Base-by-base conservation (phyloP, 2,797 vertebrate genomes). In the Syngnathus acus region DNA sequence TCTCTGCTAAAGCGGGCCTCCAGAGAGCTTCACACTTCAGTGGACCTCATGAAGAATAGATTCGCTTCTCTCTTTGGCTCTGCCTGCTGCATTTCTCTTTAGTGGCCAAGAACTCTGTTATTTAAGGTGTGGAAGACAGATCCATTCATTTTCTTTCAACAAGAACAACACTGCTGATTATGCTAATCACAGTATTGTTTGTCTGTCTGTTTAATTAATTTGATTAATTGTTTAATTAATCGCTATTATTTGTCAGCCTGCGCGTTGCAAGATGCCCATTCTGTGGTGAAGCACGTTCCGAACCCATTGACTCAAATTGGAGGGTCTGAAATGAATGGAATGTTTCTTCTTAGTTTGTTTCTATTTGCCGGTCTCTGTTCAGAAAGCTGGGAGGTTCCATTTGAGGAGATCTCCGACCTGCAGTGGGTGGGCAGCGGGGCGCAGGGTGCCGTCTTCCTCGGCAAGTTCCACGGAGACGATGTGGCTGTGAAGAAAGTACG, bases 341-440 rank as follows among this genome's bases (percentile, higher is more conserved):
- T 67, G 14, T 55, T 71, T 26, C 47, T 51, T 13, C 13, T 26
- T 26, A 43, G 1, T 26, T 43, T 45, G n/a, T 61, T 62, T 62
- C 4, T 39, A 40, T 72, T 23, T 62, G 68, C 62, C 67, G 55
- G 40, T 48, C 62, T 23, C 7, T 55, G 9, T 68, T 63, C 77
- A 95, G 95, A 94, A 65, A 86, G 87, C 6, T 97, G 96, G 96
- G 96, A 98, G 82, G 93, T 98, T 50, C 95, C 96, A 0, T 98
- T 98, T 19, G 96, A 98, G 86, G 96, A 98, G 90, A 98, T 98
- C 86, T 94, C 95, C 21, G 96, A 98, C 89, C 91, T 98, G 82
- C 95, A 98, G 90, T 98, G 96, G 96, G 95, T 98, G 69, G 96
- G 95, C 85, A 97, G 95, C 0, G 96, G 95, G 39, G 96, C 95